Percentiles rank a stretch among this genome's conserved stretches.
These are phyloP conservation scores for Drosophila leontia DNA, from an alignment of 1,140 invertebrate genomes.

Conservation along the genomic window DNA sequence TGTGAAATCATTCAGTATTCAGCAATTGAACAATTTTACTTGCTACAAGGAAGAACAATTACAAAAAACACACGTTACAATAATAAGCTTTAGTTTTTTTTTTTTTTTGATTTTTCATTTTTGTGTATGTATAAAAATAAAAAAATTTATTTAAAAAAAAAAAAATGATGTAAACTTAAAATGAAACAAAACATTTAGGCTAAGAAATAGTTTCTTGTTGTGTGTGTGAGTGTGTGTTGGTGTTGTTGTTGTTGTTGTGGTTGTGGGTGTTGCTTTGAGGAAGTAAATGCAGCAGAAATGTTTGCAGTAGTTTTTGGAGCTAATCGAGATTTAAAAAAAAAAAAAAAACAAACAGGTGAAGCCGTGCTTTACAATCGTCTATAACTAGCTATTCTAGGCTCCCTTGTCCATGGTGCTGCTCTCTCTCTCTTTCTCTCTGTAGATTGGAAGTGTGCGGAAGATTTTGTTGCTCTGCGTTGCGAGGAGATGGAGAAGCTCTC, in stretches of 20 bases:
- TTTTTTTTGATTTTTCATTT: constrained; percentile 16
- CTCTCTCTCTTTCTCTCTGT: constrained; percentile 30
- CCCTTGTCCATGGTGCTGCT: constrained; percentile 45
- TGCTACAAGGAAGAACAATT: constrained; percentile 28
- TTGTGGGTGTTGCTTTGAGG: constrained; percentile 15
- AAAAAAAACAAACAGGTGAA: neutral
- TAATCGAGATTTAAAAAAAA: constrained; percentile 39
- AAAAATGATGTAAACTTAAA: constrained; percentile 56
- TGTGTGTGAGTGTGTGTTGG: neutral
- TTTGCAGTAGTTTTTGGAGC: constrained; percentile 39
- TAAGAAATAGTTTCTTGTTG: constrained; percentile 39
- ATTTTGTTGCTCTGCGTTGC: constrained; percentile 55
- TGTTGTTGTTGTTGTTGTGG: neutral
- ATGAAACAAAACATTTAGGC: constrained; percentile 65
- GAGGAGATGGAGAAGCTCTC: neutral
- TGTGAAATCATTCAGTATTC: constrained; percentile 32
- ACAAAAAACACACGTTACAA: constrained; percentile 32
- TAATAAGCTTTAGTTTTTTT: constrained; percentile 8
- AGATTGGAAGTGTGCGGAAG: constrained; percentile 64
- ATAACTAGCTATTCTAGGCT: constrained; percentile 20
- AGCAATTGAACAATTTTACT: constrained; percentile 34
- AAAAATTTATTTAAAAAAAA: constrained; percentile 70
- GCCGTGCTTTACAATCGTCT: constrained; percentile 16
- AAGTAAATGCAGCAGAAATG: constrained; percentile 65
- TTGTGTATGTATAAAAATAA: constrained; percentile 71